Evolutionary conservation across 2,113 vertebrate genomes (phyloP).

Genomic region (Engystomops pustulosus): DNA sequence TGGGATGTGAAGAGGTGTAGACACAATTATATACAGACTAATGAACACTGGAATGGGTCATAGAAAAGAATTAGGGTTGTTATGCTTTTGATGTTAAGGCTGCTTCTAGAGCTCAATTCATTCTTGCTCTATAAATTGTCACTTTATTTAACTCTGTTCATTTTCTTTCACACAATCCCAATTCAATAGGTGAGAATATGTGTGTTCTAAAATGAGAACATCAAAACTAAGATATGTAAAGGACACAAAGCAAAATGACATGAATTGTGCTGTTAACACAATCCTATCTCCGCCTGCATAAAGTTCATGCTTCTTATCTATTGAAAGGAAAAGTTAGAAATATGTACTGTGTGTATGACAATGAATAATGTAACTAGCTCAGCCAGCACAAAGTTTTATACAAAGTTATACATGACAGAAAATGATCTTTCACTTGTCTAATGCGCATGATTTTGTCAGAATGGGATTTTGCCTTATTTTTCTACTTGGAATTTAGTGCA

Average conservation of each 20-base stretch:
- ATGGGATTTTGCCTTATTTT: too few species aligned
- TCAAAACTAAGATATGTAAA: slow-evolving; percentile 8
- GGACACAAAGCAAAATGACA: slow-evolving; percentile 1
- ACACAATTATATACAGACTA: background rate
- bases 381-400: background rate
- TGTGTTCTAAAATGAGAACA: slow-evolving; percentile 22
- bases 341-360: slow-evolving; percentile 1
- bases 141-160: background rate
- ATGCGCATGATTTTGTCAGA: too few species aligned
- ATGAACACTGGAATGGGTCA: background rate
- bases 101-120: background rate
- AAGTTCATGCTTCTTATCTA: slow-evolving; percentile 29
- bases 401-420: background rate
- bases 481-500: too few species aligned
- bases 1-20: background rate
- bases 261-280: slow-evolving; percentile 19
- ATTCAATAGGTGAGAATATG: slow-evolving; percentile 10
- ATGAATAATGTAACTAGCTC: background rate
- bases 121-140: background rate
- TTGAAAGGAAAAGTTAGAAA: slow-evolving; percentile 1
- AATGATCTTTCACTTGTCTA: too few species aligned
- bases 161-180: background rate
- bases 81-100: background rate
- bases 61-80: background rate
- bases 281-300: background rate